These are phyloP conservation scores for Neodiprion lecontei DNA, from an alignment of 1,140 invertebrate genomes.

Conservation along the genomic window DNA sequence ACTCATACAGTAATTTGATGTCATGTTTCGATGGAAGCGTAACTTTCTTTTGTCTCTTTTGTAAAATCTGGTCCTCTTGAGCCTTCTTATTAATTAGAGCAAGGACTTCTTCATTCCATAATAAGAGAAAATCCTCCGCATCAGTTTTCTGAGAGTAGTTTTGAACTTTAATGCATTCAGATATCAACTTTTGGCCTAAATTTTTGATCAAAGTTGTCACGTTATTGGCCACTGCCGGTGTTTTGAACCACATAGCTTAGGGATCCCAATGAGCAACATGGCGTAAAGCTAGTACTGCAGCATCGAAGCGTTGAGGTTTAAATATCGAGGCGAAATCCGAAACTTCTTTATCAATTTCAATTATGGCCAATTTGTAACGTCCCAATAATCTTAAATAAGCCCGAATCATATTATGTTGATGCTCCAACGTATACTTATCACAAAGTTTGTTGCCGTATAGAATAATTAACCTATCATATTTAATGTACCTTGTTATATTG, in stretches of 20 bases:
- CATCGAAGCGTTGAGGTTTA: neutral
- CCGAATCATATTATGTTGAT: conserved; percentile 13
- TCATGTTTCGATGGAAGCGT: conserved; percentile 5
- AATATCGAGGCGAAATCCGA: neutral
- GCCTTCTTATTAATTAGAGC: neutral
- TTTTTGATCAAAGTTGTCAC: neutral
- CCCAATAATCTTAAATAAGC: neutral
- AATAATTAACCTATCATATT: conserved; percentile 8
- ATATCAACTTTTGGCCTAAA: neutral
- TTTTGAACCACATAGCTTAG: neutral
- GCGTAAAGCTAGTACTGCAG: neutral
- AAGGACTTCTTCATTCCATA: conserved; percentile 11
- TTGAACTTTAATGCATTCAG: neutral
- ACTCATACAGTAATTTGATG: conserved; percentile 13
- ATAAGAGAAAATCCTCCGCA: neutral
- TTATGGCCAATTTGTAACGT: neutral
- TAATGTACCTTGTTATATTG: neutral
- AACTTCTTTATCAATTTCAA: neutral
- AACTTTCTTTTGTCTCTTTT: conserved; percentile 2
- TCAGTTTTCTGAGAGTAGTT: neutral
- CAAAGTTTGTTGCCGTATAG: conserved; percentile 7
- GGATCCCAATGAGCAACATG: neutral
- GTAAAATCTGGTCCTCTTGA: neutral
- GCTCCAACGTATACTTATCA: neutral
- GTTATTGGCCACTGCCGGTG: neutral